Percentiles rank a stretch among this genome's conserved stretches.
These are phyloP conservation scores for Lucilia sericata DNA, from an alignment of 1,140 invertebrate species.

Conservation along the genomic window DNA sequence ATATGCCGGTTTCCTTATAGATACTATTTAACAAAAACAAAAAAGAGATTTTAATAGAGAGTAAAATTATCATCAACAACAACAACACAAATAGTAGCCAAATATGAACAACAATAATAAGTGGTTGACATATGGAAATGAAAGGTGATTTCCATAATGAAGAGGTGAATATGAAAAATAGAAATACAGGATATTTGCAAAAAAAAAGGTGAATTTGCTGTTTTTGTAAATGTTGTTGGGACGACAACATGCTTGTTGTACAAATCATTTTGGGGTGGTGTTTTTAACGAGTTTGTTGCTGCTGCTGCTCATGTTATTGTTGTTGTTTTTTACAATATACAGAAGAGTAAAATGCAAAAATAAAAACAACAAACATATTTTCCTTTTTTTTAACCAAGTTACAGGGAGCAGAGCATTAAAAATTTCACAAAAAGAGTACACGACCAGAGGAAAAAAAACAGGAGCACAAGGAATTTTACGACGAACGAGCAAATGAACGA, in stretches of 20 bases:
- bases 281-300: background rate
- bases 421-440: background rate
- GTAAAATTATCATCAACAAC: background rate
- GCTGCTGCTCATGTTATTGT: background rate
- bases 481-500: slow-evolving; percentile 12
- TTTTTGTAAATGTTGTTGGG: background rate
- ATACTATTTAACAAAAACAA: slow-evolving; percentile 1
- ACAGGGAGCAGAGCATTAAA: slow-evolving; percentile 12
- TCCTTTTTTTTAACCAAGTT: background rate
- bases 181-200: slow-evolving; percentile 28
- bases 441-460: background rate
- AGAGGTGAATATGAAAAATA: slow-evolving; percentile 1
- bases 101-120: background rate
- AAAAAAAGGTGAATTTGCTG: slow-evolving; percentile 32
- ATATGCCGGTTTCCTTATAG: slow-evolving; percentile 36
- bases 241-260: background rate
- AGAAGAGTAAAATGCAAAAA: background rate
- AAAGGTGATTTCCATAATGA: background rate
- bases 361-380: background rate
- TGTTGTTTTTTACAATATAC: background rate
- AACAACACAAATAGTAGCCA: background rate
- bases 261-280: slow-evolving; percentile 17
- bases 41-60: background rate
- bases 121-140: background rate
- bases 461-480: slow-evolving; percentile 35